phyloP scores from a whole-genome alignment of 2,888 invertebrate species.

The Melanargia galathea region DNA sequence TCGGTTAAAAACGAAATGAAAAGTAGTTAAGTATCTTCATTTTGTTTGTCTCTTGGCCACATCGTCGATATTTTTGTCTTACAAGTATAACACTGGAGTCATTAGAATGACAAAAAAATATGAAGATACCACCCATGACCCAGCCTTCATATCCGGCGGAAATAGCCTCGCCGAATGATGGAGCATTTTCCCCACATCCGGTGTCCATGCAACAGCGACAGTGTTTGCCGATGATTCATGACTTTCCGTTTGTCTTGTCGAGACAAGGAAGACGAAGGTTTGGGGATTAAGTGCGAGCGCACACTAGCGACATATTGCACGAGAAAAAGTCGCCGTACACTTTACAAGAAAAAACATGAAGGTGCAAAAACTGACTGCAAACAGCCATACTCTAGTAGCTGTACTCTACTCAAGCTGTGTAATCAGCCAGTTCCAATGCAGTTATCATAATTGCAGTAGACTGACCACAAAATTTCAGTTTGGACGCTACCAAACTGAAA shows the following conservation, averaged over 20 bases:
- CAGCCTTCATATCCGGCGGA: conserved; percentile 49
- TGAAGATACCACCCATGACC: conserved; percentile 46
- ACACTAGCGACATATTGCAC: background rate
- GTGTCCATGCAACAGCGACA: conserved; percentile 45
- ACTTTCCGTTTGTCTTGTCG: conserved; percentile 45
- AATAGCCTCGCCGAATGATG: conserved; percentile 48
- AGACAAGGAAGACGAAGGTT: conserved; percentile 40
- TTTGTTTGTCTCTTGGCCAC: background rate
- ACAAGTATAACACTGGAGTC: background rate
- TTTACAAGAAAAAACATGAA: too few species aligned
- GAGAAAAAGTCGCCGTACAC: background rate
- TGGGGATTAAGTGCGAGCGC: conserved; percentile 35
- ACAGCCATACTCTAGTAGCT: too few species aligned
- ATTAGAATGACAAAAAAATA: conserved; percentile 13
- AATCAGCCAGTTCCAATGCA: too few species aligned
- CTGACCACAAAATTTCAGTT: too few species aligned
- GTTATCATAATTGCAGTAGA: too few species aligned
- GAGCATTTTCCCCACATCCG: conserved; percentile 49
- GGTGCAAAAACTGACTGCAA: too few species aligned
- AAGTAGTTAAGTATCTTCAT: too few species aligned
- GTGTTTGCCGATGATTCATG: conserved; percentile 49
- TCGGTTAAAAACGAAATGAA: too few species aligned
- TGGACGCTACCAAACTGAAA: too few species aligned
- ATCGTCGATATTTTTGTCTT: background rate
- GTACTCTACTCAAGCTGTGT: too few species aligned